Percentiles rank a stretch among this genome's conserved stretches.
Evolutionary conservation across 2,797 vertebrate genomes (phyloP).

Genomic region (Argentina silus): DNA sequence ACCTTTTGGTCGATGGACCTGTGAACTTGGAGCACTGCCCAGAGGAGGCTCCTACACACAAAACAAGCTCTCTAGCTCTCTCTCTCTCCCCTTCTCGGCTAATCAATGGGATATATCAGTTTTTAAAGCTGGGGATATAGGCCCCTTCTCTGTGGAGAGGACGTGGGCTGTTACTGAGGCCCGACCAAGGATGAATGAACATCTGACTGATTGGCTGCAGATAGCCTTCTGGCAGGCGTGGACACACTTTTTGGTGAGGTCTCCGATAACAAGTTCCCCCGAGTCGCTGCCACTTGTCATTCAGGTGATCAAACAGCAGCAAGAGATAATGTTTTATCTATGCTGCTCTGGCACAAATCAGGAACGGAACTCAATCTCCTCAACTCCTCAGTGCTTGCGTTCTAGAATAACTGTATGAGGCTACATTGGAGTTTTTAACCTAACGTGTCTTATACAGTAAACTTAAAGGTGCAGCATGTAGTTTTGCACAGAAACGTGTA

Average conservation of each 20-base stretch:
- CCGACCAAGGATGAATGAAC: neutral
- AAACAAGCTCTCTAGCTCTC: neutral
- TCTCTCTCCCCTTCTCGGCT: neutral
- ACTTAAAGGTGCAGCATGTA: no score
- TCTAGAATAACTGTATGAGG: no score
- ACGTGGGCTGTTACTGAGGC: neutral
- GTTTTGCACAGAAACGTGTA: no score
- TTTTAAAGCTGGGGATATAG: neutral
- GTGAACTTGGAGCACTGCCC: no score
- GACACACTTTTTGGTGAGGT: neutral
- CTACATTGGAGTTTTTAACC: no score
- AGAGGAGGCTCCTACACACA: no score
- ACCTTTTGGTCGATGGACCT: no score
- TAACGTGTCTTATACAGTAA: no score
- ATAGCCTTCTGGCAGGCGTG: neutral
- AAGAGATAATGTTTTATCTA: no score
- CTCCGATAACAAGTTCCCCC: constrained; percentile 42
- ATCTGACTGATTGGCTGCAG: neutral
- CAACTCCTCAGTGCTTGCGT: no score
- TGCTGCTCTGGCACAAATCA: no score
- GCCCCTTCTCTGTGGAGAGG: neutral
- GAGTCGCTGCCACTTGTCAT: constrained; percentile 46
- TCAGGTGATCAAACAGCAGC: constrained; percentile 48
- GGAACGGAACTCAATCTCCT: no score
- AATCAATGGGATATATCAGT: neutral